Base-by-base conservation (phyloP, 2,113 vertebrate species). In the Lagopus muta region DNA sequence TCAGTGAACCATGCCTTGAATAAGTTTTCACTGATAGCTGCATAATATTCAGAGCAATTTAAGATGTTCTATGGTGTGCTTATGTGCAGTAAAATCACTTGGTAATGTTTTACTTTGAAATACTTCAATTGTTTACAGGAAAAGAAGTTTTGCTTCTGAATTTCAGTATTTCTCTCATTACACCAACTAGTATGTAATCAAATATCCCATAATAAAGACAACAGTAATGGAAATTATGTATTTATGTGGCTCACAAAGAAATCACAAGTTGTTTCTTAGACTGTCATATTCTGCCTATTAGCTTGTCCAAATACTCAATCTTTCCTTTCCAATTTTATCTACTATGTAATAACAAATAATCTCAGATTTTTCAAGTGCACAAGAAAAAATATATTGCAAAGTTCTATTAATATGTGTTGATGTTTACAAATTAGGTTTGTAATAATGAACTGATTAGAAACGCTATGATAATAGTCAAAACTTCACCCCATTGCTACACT, bases 381-480 rank as follows among this genome's bases (percentile, higher is more conserved):
- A 17, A 88, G 66, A 30, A 78, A 69, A 7, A 36, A 74, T 19
- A 21, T 45, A 65, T 25, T 84, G 6, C 43, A 13, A 47, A 30
- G 54, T 45, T 36, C 61, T 69, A 10, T 89, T 92, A 48, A 45
- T 66, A 74, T 20, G 13, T 3, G 11, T 48, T 66, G 42, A 8
- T 64, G 28, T 30, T 89, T 62, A 73, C 20, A 82, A 55, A 45
- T 16, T 66, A 74, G 12, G n/a, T 73, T 80, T 76, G 82, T 72
- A 92, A 86, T 52, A 77, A 64, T 89, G 38, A 82, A 90, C 45
- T 2, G 66, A 90, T 50, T 30, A 38, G 70, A 78, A 96, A 75
- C 32, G 50, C 9, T 90, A 22, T 13, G 11, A 27, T 36, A 73
- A 78, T 3, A 70, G 22, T 45, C 54, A 82, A 55, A 54, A 16